Base-by-base conservation (phyloP, 2,888 invertebrate genomes). In the Agriopis marginaria region DNA sequence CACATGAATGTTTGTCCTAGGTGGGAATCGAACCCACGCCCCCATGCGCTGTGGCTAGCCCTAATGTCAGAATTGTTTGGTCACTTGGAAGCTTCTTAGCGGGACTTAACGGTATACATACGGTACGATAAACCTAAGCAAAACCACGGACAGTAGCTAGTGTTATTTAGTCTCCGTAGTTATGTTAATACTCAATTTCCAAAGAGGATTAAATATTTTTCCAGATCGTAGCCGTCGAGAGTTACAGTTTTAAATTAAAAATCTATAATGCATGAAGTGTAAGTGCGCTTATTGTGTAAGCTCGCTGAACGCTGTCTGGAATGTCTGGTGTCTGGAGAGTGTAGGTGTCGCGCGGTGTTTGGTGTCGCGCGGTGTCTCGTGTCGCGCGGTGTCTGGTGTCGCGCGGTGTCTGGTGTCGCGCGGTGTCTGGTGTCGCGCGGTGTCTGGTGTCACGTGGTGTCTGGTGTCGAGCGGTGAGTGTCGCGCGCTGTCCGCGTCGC, bases 241-340 rank as follows among this genome's bases (percentile, higher is more conserved):
- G n/a, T 32, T 51, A 45, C 60, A 54, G 39, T 60, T 39, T 54
- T 44, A 66, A 59, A 66, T 66, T 66, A 66, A 55, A 61, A 61
- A 66, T 66, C 42, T 66, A 49, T 66, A 66, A 66, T 66, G 61
- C 66, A 66, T 61, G 61, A 44, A 60, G 14, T 55, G 66, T 55
- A 65, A 11, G 42, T n/a, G 54, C 44, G 12, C 32, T 44, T 39
- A 64, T 58, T 55, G 39, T 45, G 53, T 47, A 47, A 39, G 66
- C 45, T 51, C 40, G 53, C 17, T 45, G 60, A 45, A 47, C 11
- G 23, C 51, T 51, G 32, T 10, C 32, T 12, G n/a, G 8, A n/a
- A 32, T 51, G 58, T 65, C 39, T 14, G 7, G 61, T 55, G 60
- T 66, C 40, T 11, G 51, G 10, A 10, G 11, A 32, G 12, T 51